Conservation (phyloP, 2,113 vertebrate genomes). For the Anser cygnoides region DNA sequence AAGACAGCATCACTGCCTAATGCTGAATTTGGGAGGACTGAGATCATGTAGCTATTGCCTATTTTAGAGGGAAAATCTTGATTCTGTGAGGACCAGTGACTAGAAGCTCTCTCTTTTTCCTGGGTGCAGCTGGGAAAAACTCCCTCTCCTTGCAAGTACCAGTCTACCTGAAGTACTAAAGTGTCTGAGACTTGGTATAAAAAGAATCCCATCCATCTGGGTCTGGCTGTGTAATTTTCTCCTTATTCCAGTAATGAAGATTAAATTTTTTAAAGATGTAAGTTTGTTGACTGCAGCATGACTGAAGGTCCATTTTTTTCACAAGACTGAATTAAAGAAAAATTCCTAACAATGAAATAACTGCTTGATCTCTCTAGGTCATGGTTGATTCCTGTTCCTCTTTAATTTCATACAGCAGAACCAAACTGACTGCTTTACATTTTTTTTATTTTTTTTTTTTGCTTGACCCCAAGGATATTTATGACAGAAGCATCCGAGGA, state of each 20-base stretch:
- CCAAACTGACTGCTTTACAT: not conserved
- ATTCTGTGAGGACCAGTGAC: not conserved
- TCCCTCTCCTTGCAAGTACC: not conserved
- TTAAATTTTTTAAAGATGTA: not conserved
- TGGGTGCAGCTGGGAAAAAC: not conserved
- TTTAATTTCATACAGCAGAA: not conserved
- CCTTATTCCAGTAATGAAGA: not conserved
- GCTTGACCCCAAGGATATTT: not conserved
- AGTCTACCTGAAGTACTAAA: not conserved
- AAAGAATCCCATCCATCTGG: not conserved
- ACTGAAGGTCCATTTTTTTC: not conserved
- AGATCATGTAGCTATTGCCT: not conserved
- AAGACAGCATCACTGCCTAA: not conserved
- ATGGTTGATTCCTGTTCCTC: not conserved
- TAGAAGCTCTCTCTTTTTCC: not conserved
- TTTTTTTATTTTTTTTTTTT: not conserved
- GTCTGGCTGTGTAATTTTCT: not conserved
- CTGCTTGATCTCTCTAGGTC: not conserved
- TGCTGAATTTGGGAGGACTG: not conserved
- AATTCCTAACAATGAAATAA: not conserved
- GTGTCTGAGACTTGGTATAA: not conserved
- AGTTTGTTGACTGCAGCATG: not conserved
- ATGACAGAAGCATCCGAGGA: not conserved
- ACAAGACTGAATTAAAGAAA: not conserved
- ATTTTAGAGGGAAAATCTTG: not conserved